Conservation (phyloP, 2,888 invertebrate species). For the Amphimallon solstitiale region DNA sequence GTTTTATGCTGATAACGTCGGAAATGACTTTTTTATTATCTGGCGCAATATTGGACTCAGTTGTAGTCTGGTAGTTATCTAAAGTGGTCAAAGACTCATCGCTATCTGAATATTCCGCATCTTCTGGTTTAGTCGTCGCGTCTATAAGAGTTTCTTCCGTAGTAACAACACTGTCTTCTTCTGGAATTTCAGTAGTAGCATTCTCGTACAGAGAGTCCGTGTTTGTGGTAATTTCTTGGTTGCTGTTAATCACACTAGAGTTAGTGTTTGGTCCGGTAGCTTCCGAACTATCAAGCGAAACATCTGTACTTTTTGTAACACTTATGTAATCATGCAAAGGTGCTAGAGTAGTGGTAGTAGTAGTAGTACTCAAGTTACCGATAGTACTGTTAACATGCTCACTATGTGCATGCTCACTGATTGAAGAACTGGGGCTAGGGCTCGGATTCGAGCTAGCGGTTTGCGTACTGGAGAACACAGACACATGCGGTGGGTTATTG, state of each 20-base stretch:
- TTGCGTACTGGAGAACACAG: conserved; percentile 53
- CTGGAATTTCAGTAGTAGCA: background rate
- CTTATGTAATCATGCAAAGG: conserved; percentile 57
- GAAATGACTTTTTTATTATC: conserved; percentile 1
- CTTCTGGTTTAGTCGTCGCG: background rate
- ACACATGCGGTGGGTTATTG: conserved; percentile 57
- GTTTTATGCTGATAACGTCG: conserved; percentile 36
- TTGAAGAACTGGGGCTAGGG: conserved; percentile 40
- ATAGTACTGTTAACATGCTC: conserved; percentile 54
- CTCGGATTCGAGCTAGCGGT: conserved; percentile 48
- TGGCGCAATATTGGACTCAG: background rate
- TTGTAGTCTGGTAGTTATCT: conserved; percentile 7
- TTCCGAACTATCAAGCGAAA: conserved; percentile 49
- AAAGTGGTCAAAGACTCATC: background rate
- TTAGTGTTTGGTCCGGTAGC: conserved; percentile 49
- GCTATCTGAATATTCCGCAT: background rate
- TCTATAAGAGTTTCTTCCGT: background rate
- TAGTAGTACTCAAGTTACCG: conserved; percentile 41
- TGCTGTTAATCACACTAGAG: conserved; percentile 23
- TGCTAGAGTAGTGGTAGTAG: conserved; percentile 45
- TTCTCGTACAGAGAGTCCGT: too few relatives aligned
- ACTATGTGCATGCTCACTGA: conserved; percentile 55
- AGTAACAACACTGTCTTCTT: background rate
- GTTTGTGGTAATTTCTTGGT: background rate
- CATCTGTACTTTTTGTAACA: conserved; percentile 47